Base-by-base conservation (phyloP, 2,888 invertebrate species). In the Tenthredo scrophulariae region DNA sequence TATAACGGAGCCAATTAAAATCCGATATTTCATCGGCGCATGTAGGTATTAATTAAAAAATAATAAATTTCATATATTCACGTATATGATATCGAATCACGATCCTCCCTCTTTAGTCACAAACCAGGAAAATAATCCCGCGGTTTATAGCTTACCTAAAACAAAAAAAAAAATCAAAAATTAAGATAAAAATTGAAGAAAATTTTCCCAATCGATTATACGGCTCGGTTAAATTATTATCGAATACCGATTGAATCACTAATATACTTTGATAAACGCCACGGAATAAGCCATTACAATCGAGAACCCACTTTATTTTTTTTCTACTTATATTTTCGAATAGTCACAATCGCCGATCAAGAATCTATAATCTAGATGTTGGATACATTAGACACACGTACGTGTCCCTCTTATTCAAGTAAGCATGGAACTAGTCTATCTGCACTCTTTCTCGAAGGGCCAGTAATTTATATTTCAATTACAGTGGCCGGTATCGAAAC, bases 381-480 rank as follows among this genome's bases (percentile, higher is more conserved):
- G 13, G 43, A 50, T 75, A 26, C 46, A 46, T 26, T 75, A 75
- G 15, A 75, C 26, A 37, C 6, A 33, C 1, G 29, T 29, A 15
- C 18, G 2, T 37, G 33, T 70, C 37, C 37, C 37, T 70, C 70
- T 70, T 33, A 37, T 62, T 62, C 62, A 26, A 26, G 62, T 62
- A 22, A 22, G 26, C 26, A 10, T 13, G 22, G n/a, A 22, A 6
- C 26, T 10, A 7, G 62, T 62, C n/a, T 26, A 26, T 62, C 26
- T 62, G 10, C 22, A 62, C 62, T 62, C 26, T 62, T 22, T 13
- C 22, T 62, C 2, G 9, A 9, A 62, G 62, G 29, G 75, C 2
- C 50, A 43, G 77, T 79, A 79, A 79, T 79, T 79, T 79, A 79
- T 79, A 79, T 79, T 79, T 79, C 79, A 79, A 79, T 79, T 79